These are phyloP conservation scores for Bombus waltoni DNA, from an alignment of 1,140 invertebrate species.

Conservation along the genomic window DNA sequence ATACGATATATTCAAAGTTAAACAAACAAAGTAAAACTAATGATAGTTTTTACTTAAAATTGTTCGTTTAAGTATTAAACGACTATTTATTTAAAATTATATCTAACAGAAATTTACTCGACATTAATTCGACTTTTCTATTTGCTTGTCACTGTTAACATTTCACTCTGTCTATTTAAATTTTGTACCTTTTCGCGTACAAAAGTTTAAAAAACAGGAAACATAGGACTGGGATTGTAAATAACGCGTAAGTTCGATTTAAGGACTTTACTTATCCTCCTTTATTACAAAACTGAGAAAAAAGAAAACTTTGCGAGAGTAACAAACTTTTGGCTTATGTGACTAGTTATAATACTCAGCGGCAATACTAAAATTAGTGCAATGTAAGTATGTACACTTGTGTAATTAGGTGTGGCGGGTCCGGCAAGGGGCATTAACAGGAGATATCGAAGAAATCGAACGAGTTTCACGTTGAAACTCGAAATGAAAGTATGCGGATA, in stretches of 20 bases:
- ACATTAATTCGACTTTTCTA: background rate
- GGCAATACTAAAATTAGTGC: constrained; percentile 80
- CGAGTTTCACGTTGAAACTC: background rate
- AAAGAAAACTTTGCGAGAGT: constrained; percentile 77
- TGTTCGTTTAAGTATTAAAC: no score
- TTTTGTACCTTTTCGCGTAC: background rate
- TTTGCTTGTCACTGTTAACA: background rate
- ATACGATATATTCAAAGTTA: background rate
- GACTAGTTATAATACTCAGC: constrained; percentile 81
- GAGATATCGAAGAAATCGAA: constrained; percentile 16
- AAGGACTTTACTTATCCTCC: constrained; percentile 65
- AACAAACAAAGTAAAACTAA: background rate
- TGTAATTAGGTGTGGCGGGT: constrained; percentile 39
- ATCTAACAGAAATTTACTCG: background rate
- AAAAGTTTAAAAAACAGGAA: background rate
- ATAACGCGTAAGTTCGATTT: background rate
- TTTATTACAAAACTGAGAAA: constrained; percentile 80
- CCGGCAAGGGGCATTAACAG: background rate
- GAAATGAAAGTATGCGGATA: background rate
- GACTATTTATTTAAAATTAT: background rate
- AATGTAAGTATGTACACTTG: constrained; percentile 69
- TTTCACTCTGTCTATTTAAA: background rate
- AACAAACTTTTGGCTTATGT: constrained; percentile 81
- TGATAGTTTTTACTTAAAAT: background rate
- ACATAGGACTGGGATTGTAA: no score